phyloP scores from a whole-genome alignment of 2,797 vertebrate species.

The Nannoperca obscura region DNA sequence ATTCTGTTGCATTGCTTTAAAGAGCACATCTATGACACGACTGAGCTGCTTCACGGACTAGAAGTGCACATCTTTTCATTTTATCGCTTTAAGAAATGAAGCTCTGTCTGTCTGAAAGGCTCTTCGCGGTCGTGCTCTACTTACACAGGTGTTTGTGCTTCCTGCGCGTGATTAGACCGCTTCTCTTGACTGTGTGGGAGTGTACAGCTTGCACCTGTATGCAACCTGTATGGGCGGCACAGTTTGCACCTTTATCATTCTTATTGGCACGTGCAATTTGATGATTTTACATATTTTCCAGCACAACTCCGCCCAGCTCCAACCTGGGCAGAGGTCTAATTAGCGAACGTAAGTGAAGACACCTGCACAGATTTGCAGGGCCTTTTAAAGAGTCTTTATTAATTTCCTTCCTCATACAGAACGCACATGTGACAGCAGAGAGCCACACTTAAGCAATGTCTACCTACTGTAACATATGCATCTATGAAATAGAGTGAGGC shows the following conservation, averaged over 20 bases:
- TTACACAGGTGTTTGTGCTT: not conserved
- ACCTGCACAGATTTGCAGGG: not conserved
- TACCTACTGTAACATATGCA: not conserved
- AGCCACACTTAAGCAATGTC: not conserved
- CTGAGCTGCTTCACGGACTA: not conserved
- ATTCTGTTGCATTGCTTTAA: conserved; percentile 28
- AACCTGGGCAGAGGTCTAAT: conserved; percentile 9
- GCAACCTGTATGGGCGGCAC: conserved; percentile 19
- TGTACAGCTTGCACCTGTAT: conserved; percentile 26
- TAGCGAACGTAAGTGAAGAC: conserved; percentile 25
- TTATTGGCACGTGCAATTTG: not conserved
- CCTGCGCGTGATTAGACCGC: not conserved
- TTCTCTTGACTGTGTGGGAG: not conserved
- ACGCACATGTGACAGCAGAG: not conserved
- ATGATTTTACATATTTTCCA: conserved; percentile 5
- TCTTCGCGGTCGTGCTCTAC: not conserved
- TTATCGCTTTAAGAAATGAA: not conserved
- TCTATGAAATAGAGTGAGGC: not conserved
- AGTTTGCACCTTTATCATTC: not conserved
- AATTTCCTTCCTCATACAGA: not conserved
- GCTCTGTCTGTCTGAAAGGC: not conserved
- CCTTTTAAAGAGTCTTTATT: not conserved
- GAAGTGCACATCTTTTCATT: not conserved
- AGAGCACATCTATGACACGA: conserved; percentile 2
- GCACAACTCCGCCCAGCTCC: not conserved